Evolutionary conservation across 2,113 vertebrate genomes (phyloP), one percentile per base, ranked within the genome.

Genomic region (Acrocephalus kingi): DNA sequence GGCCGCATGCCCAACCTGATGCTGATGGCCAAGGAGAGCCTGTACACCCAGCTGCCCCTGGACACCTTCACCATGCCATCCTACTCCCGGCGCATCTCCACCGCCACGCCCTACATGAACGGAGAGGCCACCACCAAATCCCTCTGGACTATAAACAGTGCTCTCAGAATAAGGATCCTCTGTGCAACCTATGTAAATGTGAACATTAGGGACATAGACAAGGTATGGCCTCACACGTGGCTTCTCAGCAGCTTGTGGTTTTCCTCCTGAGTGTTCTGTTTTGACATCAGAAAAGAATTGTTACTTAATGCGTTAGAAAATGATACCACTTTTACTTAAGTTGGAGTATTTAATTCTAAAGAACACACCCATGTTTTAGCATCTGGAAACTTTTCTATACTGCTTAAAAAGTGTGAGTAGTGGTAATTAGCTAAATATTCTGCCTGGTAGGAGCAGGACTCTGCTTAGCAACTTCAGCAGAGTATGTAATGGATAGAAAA

Each of bases 181-280:
- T 99, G 99, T 95, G 99, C 99, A 87, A 99, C 99, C 78, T 99
- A 99, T 62, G 99, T 99, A 35, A 99, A 99, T 97, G 99, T 99
- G 94, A 99, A 99, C 96, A 99, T 99, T 92, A 98, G 99, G 93
- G 99, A 99, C 96, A 99, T 99, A 97, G 99, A 99, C 96, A 99
- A 99, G 99, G 99, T 99, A 97, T 91, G 37, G 49, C 19, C 6
- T 61, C 23, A 2, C 16, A 1, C 3, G 1, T 18, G 27, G 11
- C 48, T 33, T 75, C 52, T 31, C n/a, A 41, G 45, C 41, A 69
- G 4, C 54, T 91, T 22, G 0, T 7, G 4, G 19, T 25, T 84
- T 62, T 33, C 31, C 49, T 55, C 30, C 19, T 2, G 19, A 37
- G 14, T 30, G 22, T 37, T 75, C 35, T 49, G 30, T 49, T 17